A percentile compares a stretch with the other conserved stretches of the same genome.
Conservation (phyloP, 2,113 vertebrate species). For the Meleagris gallopavo region DNA sequence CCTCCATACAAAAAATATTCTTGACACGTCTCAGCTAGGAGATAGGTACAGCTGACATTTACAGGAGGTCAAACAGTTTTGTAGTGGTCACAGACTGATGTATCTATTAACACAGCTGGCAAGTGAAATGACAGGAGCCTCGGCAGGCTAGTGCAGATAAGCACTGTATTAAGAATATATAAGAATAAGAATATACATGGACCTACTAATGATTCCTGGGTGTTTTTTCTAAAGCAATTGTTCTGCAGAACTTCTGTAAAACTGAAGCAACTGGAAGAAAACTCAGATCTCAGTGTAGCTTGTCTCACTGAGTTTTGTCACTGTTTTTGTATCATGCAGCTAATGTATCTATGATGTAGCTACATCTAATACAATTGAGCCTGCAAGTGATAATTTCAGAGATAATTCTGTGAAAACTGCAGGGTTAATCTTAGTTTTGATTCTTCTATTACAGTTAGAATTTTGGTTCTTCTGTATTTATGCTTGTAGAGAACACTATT, state of each 20-base stretch:
- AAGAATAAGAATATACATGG: neutral
- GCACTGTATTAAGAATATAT: neutral
- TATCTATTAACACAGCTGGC: neutral
- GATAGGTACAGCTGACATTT: neutral
- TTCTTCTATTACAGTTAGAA: neutral
- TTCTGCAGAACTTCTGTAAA: neutral
- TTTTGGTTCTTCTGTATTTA: neutral
- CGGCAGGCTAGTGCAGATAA: neutral
- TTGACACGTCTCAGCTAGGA: neutral
- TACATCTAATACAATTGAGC: neutral
- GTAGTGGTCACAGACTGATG: neutral
- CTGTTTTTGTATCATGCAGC: neutral
- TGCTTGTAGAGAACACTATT: neutral
- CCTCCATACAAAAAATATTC: neutral
- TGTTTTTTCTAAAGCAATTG: neutral
- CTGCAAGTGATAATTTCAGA: neutral
- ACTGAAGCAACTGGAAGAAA: neutral
- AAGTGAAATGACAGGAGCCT: neutral
- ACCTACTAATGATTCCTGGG: neutral
- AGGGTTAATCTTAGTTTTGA: neutral
- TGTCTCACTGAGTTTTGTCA: neutral
- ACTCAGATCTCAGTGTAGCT: neutral
- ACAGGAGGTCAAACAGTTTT: neutral
- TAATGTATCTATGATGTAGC: too few relatives aligned
- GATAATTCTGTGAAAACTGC: neutral